Evolutionary conservation across 2,797 vertebrate genomes (phyloP), one percentile per base, ranked within the genome.

Genomic region (Sphaeramia orbicularis): DNA sequence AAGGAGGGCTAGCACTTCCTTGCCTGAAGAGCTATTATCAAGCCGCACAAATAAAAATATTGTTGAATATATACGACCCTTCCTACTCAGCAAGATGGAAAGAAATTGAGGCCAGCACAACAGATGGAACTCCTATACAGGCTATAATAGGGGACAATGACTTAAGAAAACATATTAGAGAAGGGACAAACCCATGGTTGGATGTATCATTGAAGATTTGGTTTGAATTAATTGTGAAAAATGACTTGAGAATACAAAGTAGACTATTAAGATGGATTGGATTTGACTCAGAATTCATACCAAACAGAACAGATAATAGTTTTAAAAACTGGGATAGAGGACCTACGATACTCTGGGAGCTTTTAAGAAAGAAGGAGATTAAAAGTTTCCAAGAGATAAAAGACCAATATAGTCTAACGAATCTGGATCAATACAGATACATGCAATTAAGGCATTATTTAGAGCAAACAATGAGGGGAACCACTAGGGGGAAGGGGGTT

Each of bases 21-120:
- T 50, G 48, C 9, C 14, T 50, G 2, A 50, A 50, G 30, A 50
- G 27, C 19, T 50, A 50, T 12, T 50, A 27, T 32, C 48, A 50
- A 13, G 24, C 48, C 27, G 24, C 48, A 21, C 48, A 32, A 10
- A n/a, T 50, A 32, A 50, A 32, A 32, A 21, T 16, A 1, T 10
- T 50, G 10, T 27, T 21, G 21, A 7, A 32, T n/a, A 3, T 50
- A 30, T 50, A 21, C 11, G 27, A 50, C 50, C 27, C 48, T n/a
- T 11, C 13, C 11, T 50, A 42, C n/a, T 24, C 8, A 1, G 24
- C 24, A 7, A 21, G 24, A 32, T 50, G 48, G 48, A 50, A 50
- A 2, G 27, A 42, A 5, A 42, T 42, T 4, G 41, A 42, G 10
- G 41, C n/a, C n/a, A 42, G 41, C 7, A 5, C 15, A n/a, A 42